Base-by-base conservation (phyloP, 2,888 invertebrate species). In the Clanis bilineata region DNA sequence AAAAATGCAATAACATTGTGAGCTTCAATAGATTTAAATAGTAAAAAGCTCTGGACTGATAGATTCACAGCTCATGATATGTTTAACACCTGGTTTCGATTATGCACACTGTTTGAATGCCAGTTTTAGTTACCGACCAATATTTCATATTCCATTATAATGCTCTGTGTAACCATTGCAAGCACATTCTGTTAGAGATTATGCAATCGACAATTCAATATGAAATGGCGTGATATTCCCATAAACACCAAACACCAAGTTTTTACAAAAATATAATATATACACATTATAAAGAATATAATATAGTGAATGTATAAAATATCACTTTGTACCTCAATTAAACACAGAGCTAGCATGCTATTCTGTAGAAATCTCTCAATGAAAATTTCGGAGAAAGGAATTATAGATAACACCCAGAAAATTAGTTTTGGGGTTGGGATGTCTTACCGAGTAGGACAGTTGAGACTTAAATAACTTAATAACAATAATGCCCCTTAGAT, bases 101-200 rank as follows among this genome's bases (percentile, higher is more conserved):
- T 79, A 80, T 82, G 82, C 87, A 84, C 86, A 86, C 81, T 79
- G 79, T 78, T 82, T 74, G 74, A 77, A 70, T 69, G 78, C 80
- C 79, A 64, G 68, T 69, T 67, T 70, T 79, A 82, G 85, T 84
- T 83, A 86, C 83, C 87, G 86, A 88, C 73, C 83, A 79, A 87
- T 85, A 82, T 68, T 70, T 51, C 32, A 32, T 18, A 18, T 51
- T 32, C 18, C 51, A 51, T 10, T 32, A 9, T 32, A 51, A 51
- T 18, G 15, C 28, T 51, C 9, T 28, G 51, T 10, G 15, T 32
- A 51, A 51, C 3, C 32, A 3, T 51, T 32, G 18, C 3, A 51
- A 51, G 32, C 51, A 28, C 51, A 51, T 15, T 25, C 47, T 28
- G 28, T 28, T 32, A 32, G 64, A 59, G 60, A 36, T 61, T 36